Conservation (phyloP, 2,888 invertebrate genomes). For the Folsomia manolachei region DNA sequence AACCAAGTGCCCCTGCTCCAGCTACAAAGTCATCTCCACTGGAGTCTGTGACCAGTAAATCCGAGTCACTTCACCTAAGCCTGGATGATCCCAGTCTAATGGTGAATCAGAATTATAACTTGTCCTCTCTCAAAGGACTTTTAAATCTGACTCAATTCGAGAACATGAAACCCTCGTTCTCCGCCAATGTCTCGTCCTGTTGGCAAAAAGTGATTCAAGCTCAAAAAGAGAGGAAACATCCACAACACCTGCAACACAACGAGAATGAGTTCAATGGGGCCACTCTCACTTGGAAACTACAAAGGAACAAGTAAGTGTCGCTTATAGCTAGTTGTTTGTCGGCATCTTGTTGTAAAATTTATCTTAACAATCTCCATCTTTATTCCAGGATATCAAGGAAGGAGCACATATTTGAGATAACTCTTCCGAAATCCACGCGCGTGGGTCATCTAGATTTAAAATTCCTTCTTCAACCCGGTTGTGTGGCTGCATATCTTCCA, state of each 20-base stretch:
- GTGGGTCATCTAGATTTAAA: conserved; percentile 88
- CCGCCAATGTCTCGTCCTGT: conserved; percentile 86
- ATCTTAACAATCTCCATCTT: neutral
- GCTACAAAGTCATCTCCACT: neutral
- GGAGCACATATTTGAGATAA: conserved; percentile 86
- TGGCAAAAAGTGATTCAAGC: conserved; percentile 92
- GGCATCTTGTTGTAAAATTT: too few relatives aligned
- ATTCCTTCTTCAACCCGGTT: conserved; percentile 75
- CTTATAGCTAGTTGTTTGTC: conserved; percentile 10
- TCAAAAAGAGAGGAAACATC: conserved; percentile 81
- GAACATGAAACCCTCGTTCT: conserved; percentile 66
- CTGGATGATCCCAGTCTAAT: conserved; percentile 27
- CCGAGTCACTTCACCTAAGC: neutral
- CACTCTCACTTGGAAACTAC: conserved; percentile 71
- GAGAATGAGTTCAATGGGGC: conserved; percentile 43
- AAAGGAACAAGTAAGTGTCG: conserved; percentile 43
- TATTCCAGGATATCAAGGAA: conserved; percentile 73
- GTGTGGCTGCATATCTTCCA: conserved; percentile 65
- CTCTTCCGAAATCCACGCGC: conserved; percentile 72
- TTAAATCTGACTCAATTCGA: conserved; percentile 76
- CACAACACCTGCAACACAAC: conserved; percentile 69
- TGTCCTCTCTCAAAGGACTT: conserved; percentile 58
- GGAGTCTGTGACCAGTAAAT: too few relatives aligned
- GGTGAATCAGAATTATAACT: conserved; percentile 30
- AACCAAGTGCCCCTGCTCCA: neutral